Base-by-base conservation (phyloP, 2,888 invertebrate genomes). In the Xestobium rufovillosum region DNA sequence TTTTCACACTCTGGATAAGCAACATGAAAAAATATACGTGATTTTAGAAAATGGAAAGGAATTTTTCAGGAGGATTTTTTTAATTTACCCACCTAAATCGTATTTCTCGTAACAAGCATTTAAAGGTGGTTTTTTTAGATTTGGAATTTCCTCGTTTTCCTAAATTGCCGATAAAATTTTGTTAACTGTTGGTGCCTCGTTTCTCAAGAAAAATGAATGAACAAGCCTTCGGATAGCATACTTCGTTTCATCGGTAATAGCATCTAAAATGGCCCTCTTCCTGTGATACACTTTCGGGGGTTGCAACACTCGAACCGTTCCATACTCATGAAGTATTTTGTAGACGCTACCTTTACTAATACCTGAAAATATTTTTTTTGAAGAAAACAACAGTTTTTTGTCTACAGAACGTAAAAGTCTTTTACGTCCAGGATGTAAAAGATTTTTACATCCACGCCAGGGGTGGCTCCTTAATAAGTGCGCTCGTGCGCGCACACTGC, bases 131-230 rank as follows among this genome's bases (percentile, higher is more conserved):
- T 19, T 19, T 19, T 19, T 19, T 8, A 19, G n/a, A 19, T 19
- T 19, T n/a, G 23, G 23, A 19, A 19, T 6, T 19, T 19, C 23
- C n/a, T 19, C 23, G n/a, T 19, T 19, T 19, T 19, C 23, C 6
- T 19, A 8, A n/a, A 19, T n/a, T 8, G 6, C 6, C 6, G 6
- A 8, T 19, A 19, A n/a, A 19, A 19, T 19, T 19, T 19, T 19
- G 6, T 19, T n/a, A 6, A 19, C 23, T 8, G 23, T 19, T 19
- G 23, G 23, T 19, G 23, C 23, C n/a, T 19, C 23, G n/a, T 19
- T 19, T 19, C 23, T 19, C n/a, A 19, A 19, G 23, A 19, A 19
- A 19, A 19, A 19, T 19, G 23, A 19, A 19, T 19, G 23, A 19
- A 19, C 23, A 19, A 19, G 6, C n/a, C n/a, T 19, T 19, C 23